These are phyloP conservation scores for Plotosus lineatus DNA, from an alignment of 2,113 vertebrate species.

Conservation along the genomic window DNA sequence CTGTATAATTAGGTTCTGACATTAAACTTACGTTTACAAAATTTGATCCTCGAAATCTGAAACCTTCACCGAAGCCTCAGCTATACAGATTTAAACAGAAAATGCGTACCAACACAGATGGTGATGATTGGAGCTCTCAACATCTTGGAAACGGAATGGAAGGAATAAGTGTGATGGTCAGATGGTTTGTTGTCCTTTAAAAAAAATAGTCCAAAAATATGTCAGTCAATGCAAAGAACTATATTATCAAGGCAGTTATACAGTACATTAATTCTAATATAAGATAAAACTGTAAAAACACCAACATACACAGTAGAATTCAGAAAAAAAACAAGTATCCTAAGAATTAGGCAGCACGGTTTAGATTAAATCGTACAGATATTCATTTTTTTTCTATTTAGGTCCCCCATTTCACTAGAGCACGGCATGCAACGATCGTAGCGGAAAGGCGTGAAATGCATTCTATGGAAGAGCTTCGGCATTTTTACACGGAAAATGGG, in stretches of 20 bases:
- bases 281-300: neutral
- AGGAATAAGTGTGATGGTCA: constrained; percentile 46
- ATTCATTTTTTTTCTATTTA: neutral
- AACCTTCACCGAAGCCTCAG: neutral
- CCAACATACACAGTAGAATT: neutral
- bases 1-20: neutral
- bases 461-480: too few species aligned
- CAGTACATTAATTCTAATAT: neutral
- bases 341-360: neutral
- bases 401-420: too few species aligned
- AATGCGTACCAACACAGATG: constrained; percentile 53
- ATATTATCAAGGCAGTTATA: neutral
- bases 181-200: constrained; percentile 37
- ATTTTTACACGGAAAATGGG: too few species aligned
- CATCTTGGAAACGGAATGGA: constrained; percentile 60
- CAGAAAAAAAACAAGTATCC: neutral
- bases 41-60: neutral
- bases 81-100: neutral
- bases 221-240: neutral
- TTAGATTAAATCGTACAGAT: neutral
- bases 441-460: too few species aligned
- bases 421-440: too few species aligned
- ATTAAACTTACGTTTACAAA: neutral
- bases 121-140: constrained; percentile 56
- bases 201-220: neutral